Percentiles rank a stretch among this genome's conserved stretches.
These are phyloP conservation scores for Ectemnius lituratus DNA, from an alignment of 2,888 invertebrate genomes.

Conservation along the genomic window DNA sequence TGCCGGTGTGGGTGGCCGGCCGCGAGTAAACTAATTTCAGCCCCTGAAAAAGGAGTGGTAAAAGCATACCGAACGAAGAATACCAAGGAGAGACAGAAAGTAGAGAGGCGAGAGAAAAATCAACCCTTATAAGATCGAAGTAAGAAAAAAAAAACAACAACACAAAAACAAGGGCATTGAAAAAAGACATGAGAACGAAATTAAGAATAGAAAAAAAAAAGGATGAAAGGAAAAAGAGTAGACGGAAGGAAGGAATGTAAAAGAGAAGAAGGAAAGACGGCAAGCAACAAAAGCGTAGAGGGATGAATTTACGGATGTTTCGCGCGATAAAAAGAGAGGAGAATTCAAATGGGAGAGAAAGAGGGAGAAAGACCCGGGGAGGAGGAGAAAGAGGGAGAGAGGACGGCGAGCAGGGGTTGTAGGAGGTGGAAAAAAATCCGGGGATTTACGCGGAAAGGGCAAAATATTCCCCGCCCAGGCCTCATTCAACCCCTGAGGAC, in stretches of 20 bases:
- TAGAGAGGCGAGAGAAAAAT: not conserved
- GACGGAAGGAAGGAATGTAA: not conserved
- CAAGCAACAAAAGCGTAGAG: not conserved
- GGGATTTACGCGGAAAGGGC: constrained; percentile 73
- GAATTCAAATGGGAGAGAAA: not conserved
- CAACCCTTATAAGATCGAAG: not conserved
- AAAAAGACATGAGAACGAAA: not conserved
- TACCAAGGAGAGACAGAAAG: not conserved
- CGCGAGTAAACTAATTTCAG: too few relatives aligned
- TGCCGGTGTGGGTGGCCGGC: too few relatives aligned
- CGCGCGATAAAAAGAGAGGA: constrained; percentile 14
- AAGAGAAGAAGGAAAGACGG: not conserved
- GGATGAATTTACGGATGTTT: constrained; percentile 5
- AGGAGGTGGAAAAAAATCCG: constrained; percentile 64
- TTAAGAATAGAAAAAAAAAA: not conserved
- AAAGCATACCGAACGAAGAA: too few relatives aligned
- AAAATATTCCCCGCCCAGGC: constrained; percentile 77
- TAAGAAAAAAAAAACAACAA: too few relatives aligned
- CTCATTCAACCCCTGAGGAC: constrained; percentile 73
- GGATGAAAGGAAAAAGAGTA: not conserved
- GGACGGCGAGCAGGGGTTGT: constrained; percentile 36
- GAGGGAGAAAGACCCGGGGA: constrained; percentile 13
- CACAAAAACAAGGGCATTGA: too few relatives aligned
- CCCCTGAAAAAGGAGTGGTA: too few relatives aligned
- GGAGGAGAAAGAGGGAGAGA: constrained; percentile 30